Conservation (phyloP, 1,140 invertebrate genomes). For the Drosophila nikananu region DNA sequence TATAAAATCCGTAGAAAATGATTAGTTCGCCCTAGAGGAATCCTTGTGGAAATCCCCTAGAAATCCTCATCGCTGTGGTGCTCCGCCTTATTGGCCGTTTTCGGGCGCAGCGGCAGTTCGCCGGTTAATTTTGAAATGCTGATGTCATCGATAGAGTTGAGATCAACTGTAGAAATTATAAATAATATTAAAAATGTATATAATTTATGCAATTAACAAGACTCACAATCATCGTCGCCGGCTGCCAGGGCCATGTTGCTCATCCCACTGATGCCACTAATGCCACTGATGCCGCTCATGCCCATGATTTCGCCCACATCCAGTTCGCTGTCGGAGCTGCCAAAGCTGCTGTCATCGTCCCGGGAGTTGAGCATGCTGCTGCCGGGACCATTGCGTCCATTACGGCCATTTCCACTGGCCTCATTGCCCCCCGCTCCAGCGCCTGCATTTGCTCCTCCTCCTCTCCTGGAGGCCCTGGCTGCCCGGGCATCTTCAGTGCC, state of each 20-base stretch:
- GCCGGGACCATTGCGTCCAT: slow-evolving; percentile 44
- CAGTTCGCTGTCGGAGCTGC: slow-evolving; percentile 80
- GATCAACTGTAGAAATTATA: slow-evolving; percentile 61
- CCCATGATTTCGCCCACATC: slow-evolving; percentile 79
- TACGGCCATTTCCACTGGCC: slow-evolving; percentile 10
- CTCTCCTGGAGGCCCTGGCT: not conserved
- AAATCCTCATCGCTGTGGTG: slow-evolving; percentile 84
- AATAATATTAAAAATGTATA: not conserved
- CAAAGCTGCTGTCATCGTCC: slow-evolving; percentile 80
- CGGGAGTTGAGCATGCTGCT: slow-evolving; percentile 57
- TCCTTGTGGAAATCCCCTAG: slow-evolving; percentile 23
- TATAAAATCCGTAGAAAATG: slow-evolving; percentile 26
- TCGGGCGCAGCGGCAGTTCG: slow-evolving; percentile 70
- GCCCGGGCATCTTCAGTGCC: not conserved
- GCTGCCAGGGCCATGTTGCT: slow-evolving; percentile 36
- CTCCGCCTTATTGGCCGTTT: slow-evolving; percentile 75
- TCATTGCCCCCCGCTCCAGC: not conserved
- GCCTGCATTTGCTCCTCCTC: not conserved
- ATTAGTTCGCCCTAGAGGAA: not conserved
- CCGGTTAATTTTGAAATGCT: slow-evolving; percentile 83
- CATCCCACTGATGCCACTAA: slow-evolving; percentile 54
- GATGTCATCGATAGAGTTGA: slow-evolving; percentile 82
- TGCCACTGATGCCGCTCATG: slow-evolving; percentile 47
- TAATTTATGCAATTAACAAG: not conserved
- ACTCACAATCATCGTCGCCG: slow-evolving; percentile 76